Evolutionary conservation across 2,113 vertebrate species (phyloP).

Genomic region (Gadus macrocephalus): DNA sequence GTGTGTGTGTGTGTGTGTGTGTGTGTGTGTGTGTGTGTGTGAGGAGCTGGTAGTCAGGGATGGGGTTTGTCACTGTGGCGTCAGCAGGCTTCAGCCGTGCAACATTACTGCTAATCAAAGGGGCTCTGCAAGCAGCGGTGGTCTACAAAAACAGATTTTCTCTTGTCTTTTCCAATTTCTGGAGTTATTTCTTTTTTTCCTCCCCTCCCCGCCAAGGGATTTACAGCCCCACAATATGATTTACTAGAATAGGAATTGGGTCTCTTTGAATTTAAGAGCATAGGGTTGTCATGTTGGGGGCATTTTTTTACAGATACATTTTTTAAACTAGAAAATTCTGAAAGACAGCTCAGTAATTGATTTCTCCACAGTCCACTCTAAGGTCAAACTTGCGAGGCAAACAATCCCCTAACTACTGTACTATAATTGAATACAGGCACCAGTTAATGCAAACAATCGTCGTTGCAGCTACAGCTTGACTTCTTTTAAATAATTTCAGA

Average conservation of each 20-base stretch:
- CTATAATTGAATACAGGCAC: constrained; percentile 59
- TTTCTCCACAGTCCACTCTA: constrained; percentile 68
- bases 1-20: constrained; percentile 9
- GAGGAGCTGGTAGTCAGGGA: constrained; percentile 16
- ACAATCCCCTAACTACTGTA: constrained; percentile 54
- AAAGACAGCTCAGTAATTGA: constrained; percentile 50
- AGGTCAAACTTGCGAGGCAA: constrained; percentile 65
- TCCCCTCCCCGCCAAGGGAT: constrained; percentile 28
- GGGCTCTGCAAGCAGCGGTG: constrained; percentile 56
- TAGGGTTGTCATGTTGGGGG: constrained; percentile 22
- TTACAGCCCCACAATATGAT: constrained; percentile 41
- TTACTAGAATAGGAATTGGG: background rate
- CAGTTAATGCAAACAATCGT: constrained; percentile 31
- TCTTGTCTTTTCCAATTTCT: constrained; percentile 31
- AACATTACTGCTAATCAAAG: constrained; percentile 49
- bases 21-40: constrained; percentile 27
- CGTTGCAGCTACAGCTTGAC: no score
- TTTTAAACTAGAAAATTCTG: constrained; percentile 41
- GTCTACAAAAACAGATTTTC: constrained; percentile 60
- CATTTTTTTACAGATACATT: constrained; percentile 16
- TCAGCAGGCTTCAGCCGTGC: constrained; percentile 37
- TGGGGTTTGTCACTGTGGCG: constrained; percentile 18
- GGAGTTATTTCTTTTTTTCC: constrained; percentile 44
- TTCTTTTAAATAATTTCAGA: no score
- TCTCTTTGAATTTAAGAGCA: constrained; percentile 29